phyloP scores from a whole-genome alignment of 1,140 invertebrate species.

The Calliopsis andreniformis region DNA sequence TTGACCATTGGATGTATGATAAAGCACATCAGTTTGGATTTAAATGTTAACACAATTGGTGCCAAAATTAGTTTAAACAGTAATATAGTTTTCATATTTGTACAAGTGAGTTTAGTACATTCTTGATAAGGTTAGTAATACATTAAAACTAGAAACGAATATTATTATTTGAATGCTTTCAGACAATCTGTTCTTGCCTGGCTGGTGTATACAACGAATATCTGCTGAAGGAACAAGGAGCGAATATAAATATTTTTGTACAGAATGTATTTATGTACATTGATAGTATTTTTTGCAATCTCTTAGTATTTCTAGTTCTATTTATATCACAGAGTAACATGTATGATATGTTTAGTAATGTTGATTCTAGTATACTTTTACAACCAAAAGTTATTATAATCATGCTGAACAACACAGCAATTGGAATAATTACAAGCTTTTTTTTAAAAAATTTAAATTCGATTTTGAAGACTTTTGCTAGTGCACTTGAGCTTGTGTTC shows the following conservation, averaged over 20 bases:
- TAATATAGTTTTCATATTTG: constrained; percentile 87
- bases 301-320: constrained; percentile 86
- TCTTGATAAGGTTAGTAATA: no score
- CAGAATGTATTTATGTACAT: constrained; percentile 98
- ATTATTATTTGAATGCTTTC: constrained; percentile 77
- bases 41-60: constrained; percentile 75
- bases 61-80: constrained; percentile 83
- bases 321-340: constrained; percentile 84
- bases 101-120: constrained; percentile 77
- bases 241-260: constrained; percentile 93
- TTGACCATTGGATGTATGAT: constrained; percentile 95
- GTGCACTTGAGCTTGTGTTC: constrained; percentile 95
- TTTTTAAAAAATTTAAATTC: constrained; percentile 97
- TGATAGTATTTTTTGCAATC: constrained; percentile 96
- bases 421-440: constrained; percentile 96
- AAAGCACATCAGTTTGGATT: constrained; percentile 89
- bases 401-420: constrained; percentile 93
- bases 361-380: constrained; percentile 70
- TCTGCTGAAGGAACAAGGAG: constrained; percentile 92
- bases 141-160: neutral
- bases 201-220: constrained; percentile 99
- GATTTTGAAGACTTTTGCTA: constrained; percentile 97
- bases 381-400: constrained; percentile 87
- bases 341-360: constrained; percentile 83
- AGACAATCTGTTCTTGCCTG: constrained; percentile 95